A percentile compares a stretch with the other conserved stretches of the same genome.
phyloP scores from a whole-genome alignment of 2,797 vertebrate genomes.

The Anguilla obscura region DNA sequence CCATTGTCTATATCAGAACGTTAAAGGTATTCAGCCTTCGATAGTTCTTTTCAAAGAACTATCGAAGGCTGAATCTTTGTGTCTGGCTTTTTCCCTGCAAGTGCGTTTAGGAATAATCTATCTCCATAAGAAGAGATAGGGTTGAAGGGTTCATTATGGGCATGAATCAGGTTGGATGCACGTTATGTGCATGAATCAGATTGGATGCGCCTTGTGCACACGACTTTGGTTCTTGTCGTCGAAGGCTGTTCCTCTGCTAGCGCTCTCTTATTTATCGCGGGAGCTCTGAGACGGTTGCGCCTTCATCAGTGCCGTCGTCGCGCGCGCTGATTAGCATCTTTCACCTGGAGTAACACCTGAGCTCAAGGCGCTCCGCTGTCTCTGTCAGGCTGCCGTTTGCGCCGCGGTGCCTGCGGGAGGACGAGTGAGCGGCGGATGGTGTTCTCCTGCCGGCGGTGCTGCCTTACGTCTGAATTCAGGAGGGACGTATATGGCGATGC shows the following conservation, averaged over 20 bases:
- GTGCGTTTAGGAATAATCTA: too few species aligned
- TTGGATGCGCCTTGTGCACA: neutral
- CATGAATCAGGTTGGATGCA: neutral
- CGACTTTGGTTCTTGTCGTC: neutral
- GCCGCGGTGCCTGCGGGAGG: neutral
- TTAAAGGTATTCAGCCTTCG: too few species aligned
- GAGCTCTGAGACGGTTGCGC: neutral
- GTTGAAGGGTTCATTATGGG: too few species aligned
- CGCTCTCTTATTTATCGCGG: neutral
- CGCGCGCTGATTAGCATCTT: neutral
- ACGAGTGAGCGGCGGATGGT: too few species aligned
- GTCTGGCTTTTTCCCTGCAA: neutral
- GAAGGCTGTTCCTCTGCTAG: neutral
- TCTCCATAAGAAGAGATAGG: too few species aligned
- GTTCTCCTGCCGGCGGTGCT: neutral
- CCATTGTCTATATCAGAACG: too few species aligned
- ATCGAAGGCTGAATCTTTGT: neutral
- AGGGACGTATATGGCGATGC: neutral
- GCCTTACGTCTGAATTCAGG: neutral
- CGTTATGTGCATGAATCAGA: neutral
- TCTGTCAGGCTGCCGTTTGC: neutral
- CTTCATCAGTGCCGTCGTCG: neutral
- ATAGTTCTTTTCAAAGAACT: neutral
- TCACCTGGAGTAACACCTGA: neutral
- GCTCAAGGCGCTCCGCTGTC: neutral